Conservation (phyloP, 2,113 vertebrate genomes). For the Apteryx owenii region DNA sequence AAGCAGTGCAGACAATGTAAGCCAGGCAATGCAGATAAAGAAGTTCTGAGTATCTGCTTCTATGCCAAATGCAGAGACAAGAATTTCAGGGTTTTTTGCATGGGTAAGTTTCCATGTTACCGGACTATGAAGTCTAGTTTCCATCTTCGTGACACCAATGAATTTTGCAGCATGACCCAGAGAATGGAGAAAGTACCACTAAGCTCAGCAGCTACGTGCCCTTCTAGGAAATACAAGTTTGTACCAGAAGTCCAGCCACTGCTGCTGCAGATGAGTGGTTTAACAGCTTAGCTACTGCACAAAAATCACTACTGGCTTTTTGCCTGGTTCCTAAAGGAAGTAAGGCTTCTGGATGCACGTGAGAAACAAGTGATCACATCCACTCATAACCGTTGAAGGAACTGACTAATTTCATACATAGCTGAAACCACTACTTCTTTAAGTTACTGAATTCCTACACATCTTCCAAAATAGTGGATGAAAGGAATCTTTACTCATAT, state of each 20-base stretch:
- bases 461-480: not conserved
- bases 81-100: not conserved
- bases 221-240: not conserved
- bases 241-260: not conserved
- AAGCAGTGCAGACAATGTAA: not conserved
- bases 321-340: not conserved
- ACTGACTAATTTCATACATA: not conserved
- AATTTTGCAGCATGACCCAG: not conserved
- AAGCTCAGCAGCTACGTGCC: not conserved
- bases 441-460: not conserved
- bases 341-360: not conserved
- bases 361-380: not conserved
- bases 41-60: not conserved
- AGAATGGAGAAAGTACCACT: not conserved
- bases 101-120: not conserved
- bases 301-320: not conserved
- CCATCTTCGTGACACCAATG: not conserved
- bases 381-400: not conserved
- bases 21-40: no score
- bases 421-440: not conserved
- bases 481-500: rapidly evolving
- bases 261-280: not conserved
- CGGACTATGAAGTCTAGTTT: not conserved
- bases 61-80: not conserved
- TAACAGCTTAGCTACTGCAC: not conserved